Evolutionary conservation across 2,888 invertebrate species (phyloP).

Genomic region (Argyresthia goedartella): DNA sequence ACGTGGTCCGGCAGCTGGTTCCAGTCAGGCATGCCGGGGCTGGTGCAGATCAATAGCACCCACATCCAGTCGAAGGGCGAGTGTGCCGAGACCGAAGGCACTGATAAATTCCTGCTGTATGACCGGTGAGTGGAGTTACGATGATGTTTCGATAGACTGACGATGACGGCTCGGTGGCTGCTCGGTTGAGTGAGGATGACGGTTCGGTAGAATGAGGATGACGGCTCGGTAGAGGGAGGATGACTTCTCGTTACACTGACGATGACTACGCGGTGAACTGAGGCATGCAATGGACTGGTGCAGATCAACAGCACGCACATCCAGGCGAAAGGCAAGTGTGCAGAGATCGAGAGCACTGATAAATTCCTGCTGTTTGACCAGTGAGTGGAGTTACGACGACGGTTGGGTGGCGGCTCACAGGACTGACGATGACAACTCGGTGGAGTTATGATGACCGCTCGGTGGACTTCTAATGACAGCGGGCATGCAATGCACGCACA

Average conservation of each 20-base stretch:
- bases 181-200: too few relatives aligned
- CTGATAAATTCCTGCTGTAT: conserved; percentile 75
- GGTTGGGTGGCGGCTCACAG: too few relatives aligned
- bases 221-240: too few relatives aligned
- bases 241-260: too few relatives aligned
- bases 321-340: conserved; percentile 76
- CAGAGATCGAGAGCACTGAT: conserved; percentile 73
- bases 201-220: too few relatives aligned
- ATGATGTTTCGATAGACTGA: too few relatives aligned
- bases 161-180: too few relatives aligned
- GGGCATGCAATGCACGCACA: conserved; percentile 72
- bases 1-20: conserved; percentile 82
- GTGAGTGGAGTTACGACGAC: conserved; percentile 28
- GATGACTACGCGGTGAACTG: too few relatives aligned
- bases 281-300: conserved; percentile 71
- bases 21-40: conserved; percentile 75
- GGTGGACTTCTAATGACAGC: too few relatives aligned
- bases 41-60: conserved; percentile 72
- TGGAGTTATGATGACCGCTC: too few relatives aligned
- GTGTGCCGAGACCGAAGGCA: conserved; percentile 73
- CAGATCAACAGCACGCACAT: conserved; percentile 75
- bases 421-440: too few relatives aligned
- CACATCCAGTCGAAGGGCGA: conserved; percentile 77
- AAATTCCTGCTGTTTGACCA: conserved; percentile 76
- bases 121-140: conserved; percentile 56